Evolutionary conservation across 37 sponge, comb jelly and placozoan species (phyloP).

Genomic region (Tethya wilhelma): DNA sequence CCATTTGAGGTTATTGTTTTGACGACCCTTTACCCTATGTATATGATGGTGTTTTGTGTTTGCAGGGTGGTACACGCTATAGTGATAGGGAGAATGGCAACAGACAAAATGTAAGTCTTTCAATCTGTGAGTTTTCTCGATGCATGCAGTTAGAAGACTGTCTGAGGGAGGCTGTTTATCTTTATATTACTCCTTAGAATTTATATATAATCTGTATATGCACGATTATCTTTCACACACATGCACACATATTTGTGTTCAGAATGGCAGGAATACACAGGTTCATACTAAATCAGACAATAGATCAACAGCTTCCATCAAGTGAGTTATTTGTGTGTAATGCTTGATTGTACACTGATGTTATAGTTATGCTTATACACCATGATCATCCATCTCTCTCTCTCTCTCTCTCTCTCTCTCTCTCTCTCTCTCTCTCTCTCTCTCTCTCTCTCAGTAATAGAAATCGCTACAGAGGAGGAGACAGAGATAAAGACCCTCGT

Average conservation of each 20-base stretch:
- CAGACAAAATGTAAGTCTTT: conserved; percentile 13
- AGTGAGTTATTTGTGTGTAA: conserved; percentile 1
- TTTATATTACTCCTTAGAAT: too few relatives aligned
- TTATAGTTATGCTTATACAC: too few relatives aligned
- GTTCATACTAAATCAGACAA: conserved; percentile 20
- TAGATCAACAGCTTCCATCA: conserved; percentile 7
- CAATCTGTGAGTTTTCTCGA: background rate
- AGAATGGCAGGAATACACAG: conserved; percentile 24
- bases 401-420: background rate
- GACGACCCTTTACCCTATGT: background rate
- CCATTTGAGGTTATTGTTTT: too few relatives aligned
- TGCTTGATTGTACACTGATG: too few relatives aligned
- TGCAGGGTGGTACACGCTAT: conserved; percentile 19
- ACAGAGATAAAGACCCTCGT: background rate
- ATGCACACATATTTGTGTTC: background rate
- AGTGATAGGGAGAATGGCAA: conserved; percentile 15
- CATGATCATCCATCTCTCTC: background rate
- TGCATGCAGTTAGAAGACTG: too few relatives aligned
- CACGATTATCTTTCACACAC: too few relatives aligned
- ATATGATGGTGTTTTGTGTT: background rate
- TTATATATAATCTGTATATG: too few relatives aligned
- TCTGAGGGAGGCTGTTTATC: too few relatives aligned
- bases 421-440: background rate
- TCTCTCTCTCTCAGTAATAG: conserved; percentile 2
- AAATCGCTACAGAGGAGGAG: background rate